phyloP scores from a whole-genome alignment of 2,888 invertebrate genomes.

The Dryobota labecula region DNA sequence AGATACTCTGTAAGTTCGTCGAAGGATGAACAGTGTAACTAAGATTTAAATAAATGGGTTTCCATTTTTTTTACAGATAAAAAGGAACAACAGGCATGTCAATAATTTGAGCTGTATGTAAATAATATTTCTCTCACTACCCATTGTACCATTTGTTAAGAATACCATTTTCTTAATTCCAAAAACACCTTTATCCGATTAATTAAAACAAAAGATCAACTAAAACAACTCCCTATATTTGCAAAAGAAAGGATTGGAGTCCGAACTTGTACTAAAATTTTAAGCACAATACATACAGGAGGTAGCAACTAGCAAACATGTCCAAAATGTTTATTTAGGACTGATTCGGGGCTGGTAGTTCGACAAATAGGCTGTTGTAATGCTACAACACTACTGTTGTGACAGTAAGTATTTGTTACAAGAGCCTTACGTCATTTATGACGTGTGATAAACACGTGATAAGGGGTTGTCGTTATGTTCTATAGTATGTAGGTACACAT shows the following conservation, averaged over 20 bases:
- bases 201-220: conserved; percentile 3
- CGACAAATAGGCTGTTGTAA: conserved; percentile 59
- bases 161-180: not conserved
- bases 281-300: conserved; percentile 54
- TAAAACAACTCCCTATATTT: conserved; percentile 39
- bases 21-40: not conserved
- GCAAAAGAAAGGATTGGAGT: conserved; percentile 60
- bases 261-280: conserved; percentile 61
- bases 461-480: not conserved
- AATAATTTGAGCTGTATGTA: not conserved
- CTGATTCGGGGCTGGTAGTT: conserved; percentile 55
- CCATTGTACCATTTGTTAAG: not conserved
- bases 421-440: conserved; percentile 23
- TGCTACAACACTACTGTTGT: conserved; percentile 23
- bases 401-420: conserved; percentile 33
- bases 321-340: conserved; percentile 76
- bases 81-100: not conserved
- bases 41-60: not conserved
- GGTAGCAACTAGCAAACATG: conserved; percentile 67
- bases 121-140: too few relatives aligned
- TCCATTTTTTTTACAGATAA: not conserved
- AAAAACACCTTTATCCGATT: not conserved
- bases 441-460: conserved; percentile 18
- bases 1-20: not conserved
- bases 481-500: not conserved